Evolutionary conservation across 2,113 vertebrate genomes (phyloP), one percentile per base, ranked within the genome.

Genomic region (Sisor rabdophorus): DNA sequence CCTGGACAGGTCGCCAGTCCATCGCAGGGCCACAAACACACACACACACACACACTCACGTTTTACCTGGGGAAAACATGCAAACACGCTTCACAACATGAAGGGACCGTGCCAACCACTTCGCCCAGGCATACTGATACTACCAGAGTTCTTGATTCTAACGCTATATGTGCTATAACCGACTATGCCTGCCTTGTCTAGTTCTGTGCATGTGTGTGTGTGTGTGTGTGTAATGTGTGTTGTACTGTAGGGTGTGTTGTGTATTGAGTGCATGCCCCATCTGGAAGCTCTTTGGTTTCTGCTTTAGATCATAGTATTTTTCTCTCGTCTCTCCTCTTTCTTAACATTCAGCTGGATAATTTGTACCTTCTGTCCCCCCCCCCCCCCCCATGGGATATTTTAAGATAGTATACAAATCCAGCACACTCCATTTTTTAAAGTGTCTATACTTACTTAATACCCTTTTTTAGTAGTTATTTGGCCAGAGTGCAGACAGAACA

Each of bases 261-360:
- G 67, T 55, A 7, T 55, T 54, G 40, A n/a, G 19, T 69, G 13
- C 32, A n/a, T 10, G 10, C 61, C 28, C 55, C 75, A 77, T 70
- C 75, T 77, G 75, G 75, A 67, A 77, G 44, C 64, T 59, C 19
- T 77, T 77, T 77, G 26, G 54, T 47, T 70, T 77, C 75, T 77
- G 75, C 65, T 77, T 77, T 70, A 59, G 54, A 77, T 77, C 65
- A 59, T 17, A 47, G 53, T 20, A 22, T 36, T 77, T 59, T 44
- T 22, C 69, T 60, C 55, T 65, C n/a, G 19, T 61, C 56, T 54
- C 63, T 9, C 32, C 53, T 9, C 30, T 47, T 16, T 47, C 36
- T 44, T 44, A 28, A 16, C 52, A 32, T 52, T 76, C 4, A 48
- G 36, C 74, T 48, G 16, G 52, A 58, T 76, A 55, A 76, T 56